Evolutionary conservation across 2,113 vertebrate species (phyloP), one percentile per base, ranked within the genome.

Genomic region (Myiagra hebetior): DNA sequence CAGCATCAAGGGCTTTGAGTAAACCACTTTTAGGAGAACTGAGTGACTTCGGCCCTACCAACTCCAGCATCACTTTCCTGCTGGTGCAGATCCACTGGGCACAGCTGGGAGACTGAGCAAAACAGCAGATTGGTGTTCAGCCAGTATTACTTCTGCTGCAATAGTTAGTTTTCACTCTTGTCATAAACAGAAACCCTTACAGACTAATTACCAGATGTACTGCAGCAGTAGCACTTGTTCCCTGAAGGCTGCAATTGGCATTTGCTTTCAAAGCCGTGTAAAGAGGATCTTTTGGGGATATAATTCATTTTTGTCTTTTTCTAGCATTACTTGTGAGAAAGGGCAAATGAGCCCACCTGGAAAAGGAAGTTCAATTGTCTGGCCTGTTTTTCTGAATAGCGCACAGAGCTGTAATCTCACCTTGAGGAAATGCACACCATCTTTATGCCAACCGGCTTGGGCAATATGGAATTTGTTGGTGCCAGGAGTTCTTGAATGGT

Each of bases 161-260:
- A 3, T 56, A 41, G 56, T 81, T 94, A 28, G 47, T 85, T 89
- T 94, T 78, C 33, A 65, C 42, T 92, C 57, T 23, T 42, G 39
- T 42, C 56, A 65, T 79, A 90, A 93, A 96, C 62, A 88, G 35
- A 89, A 89, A 41, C 89, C 95, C 95, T 83, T 77, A 4, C 3
- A 72, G 95, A 76, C 80, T 91, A 72, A 87, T 93, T 94, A 94
- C 42, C 74, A 90, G 53, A 62, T 41, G 47, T 52, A 46, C 77
- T 77, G 37, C 59, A 80, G 60, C 59, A 56, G 55, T 24, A 63
- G 75, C 39, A n/a, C 50, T 88, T 91, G 42, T 88, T 76, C 89
- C 87, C 81, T 44, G 56, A 86, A 93, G 91, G 55, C 83, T 52
- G 19, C 47, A 59, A 18, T 31, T 79, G 73, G 50, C 80, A 30